Percentiles rank a stretch among this genome's conserved stretches.
phyloP scores from a whole-genome alignment of 1,140 invertebrate species.

The Pseudomyrmex sp. region DNA sequence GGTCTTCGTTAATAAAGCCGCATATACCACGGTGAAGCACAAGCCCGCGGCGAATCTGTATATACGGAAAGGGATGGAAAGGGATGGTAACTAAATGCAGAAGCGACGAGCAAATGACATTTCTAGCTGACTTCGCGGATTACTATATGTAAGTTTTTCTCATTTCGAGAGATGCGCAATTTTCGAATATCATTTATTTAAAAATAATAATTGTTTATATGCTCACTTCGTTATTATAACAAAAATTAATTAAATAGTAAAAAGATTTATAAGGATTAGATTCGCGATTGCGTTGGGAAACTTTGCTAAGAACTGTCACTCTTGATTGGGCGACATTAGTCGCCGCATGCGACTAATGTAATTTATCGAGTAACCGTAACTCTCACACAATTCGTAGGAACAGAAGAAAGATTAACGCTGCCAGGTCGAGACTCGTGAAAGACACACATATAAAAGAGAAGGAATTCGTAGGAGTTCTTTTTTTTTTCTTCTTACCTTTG shows the following conservation, averaged over 20 bases:
- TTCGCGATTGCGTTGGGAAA: neutral
- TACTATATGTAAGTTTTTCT: too few relatives aligned
- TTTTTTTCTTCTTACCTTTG: constrained; percentile 87
- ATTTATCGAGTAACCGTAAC: constrained; percentile 32
- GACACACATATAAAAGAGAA: neutral
- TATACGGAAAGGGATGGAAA: too few relatives aligned
- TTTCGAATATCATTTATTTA: neutral
- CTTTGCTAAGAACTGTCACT: neutral
- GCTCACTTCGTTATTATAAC: neutral
- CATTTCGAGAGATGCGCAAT: too few relatives aligned
- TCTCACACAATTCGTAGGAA: neutral
- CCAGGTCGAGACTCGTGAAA: neutral
- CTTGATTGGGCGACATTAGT: constrained; percentile 17
- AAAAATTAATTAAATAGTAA: neutral
- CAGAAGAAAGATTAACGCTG: constrained; percentile 29
- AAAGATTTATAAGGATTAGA: constrained; percentile 14
- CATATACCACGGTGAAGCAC: constrained; percentile 96
- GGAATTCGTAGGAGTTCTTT: constrained; percentile 13
- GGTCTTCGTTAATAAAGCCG: constrained; percentile 95
- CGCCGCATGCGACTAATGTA: neutral
- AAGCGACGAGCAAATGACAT: too few relatives aligned
- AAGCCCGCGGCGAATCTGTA: constrained; percentile 93
- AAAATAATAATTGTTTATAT: constrained; percentile 4
- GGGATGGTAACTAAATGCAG: too few relatives aligned
- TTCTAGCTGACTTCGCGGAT: too few relatives aligned